Evolutionary conservation across 2,113 vertebrate species (phyloP), one percentile per base, ranked within the genome.

Genomic region (Irena cyanogastra): DNA sequence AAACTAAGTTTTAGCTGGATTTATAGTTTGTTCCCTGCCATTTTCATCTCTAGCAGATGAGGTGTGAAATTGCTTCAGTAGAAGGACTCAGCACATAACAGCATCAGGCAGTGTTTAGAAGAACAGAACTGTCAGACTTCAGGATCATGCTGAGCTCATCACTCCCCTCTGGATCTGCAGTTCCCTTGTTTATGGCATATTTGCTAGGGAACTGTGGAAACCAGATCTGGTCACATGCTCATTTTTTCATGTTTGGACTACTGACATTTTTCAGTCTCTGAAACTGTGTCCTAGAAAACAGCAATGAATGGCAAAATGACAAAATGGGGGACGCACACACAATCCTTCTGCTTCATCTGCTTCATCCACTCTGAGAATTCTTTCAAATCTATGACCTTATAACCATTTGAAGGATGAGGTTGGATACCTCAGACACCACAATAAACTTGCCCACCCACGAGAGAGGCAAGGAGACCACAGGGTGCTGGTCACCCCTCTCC

Each of bases 51-150:
- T 26, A 90, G 91, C 87, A 97, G 94, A 97, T 95, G 96, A 97
- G 91, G 94, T 96, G 96, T 96, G 96, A 97, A 97, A 96, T 96
- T 96, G 91, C 86, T 87, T 94, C 93, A 84, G 72, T 10, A 52
- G 95, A 93, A 89, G 77, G 93, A 84, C 41, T 44, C 76, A 39
- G 83, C 85, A 90, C 75, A 39, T 61, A 93, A 95, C 75, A 85
- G 61, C 75, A 85, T 68, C 76, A 74, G 88, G 65, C 64, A 89
- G 87, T 9, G 0, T 49, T 83, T 27, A 80, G 72, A 83, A 76
- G 94, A 93, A 63, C 42, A 81, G 83, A 72, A 70, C 76, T 69
- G 77, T 75, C 71, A 69, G 71, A 63, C 83, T 78, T 80, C 1
- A 5, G 21, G 56, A 94, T 66, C 75, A 14, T 39, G 82, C 90